Percentiles rank a stretch among this genome's conserved stretches.
Conservation (phyloP, 2,888 invertebrate species). For the Cephus pygmeus region DNA sequence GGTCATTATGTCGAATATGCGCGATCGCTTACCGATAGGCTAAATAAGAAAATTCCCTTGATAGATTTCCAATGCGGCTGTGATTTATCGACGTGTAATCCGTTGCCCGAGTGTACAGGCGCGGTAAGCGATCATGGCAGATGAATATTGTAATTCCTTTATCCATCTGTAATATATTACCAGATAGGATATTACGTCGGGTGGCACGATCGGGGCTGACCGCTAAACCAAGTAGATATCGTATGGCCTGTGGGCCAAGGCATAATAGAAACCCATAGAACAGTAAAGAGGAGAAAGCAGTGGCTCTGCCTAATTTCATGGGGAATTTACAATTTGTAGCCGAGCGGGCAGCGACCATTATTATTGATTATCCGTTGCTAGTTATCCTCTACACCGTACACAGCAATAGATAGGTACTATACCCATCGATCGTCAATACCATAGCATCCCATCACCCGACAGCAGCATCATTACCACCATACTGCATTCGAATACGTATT, state of each 20-base stretch:
- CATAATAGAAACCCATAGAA: background rate
- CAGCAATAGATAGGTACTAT: background rate
- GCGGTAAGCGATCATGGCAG: slow-evolving; percentile 38
- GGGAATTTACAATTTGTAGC: slow-evolving; percentile 51
- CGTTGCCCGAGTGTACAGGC: slow-evolving; percentile 34
- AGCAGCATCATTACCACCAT: background rate
- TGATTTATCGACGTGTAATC: slow-evolving; percentile 54
- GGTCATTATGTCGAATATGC: background rate
- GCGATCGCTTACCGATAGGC: background rate
- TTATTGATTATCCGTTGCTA: slow-evolving; percentile 44
- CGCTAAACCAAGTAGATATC: background rate
- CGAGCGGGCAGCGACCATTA: slow-evolving; percentile 28
- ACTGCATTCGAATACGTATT: background rate
- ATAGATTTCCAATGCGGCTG: slow-evolving; percentile 49
- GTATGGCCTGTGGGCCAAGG: background rate
- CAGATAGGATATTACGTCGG: background rate
- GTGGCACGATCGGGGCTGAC: background rate
- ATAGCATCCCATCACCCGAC: background rate
- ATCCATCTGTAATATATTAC: slow-evolving; percentile 18
- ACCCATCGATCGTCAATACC: background rate
- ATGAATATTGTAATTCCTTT: slow-evolving; percentile 55
- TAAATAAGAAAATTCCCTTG: slow-evolving; percentile 36
- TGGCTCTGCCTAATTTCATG: slow-evolving; percentile 41
- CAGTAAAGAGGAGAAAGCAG: slow-evolving; percentile 19
- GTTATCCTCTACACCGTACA: background rate